A percentile compares a stretch with the other conserved stretches of the same genome.
These are phyloP conservation scores for Noctuana brunneofusca DNA, from an alignment of 2,888 invertebrate species.

Conservation along the genomic window DNA sequence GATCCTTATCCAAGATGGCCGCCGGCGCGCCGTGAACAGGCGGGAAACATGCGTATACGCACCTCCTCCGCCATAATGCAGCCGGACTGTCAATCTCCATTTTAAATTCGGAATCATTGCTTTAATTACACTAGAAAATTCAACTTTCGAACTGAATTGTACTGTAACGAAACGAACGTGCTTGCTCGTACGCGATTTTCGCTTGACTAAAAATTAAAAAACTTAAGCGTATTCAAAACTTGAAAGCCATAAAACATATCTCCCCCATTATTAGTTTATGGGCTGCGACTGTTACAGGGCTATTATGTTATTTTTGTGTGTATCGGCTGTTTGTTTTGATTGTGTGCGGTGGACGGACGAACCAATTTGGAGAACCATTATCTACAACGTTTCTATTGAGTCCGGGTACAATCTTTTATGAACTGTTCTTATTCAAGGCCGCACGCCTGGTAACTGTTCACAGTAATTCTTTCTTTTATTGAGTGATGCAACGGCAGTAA, in stretches of 20 bases:
- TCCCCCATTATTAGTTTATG: conserved; percentile 83
- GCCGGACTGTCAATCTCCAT: conserved; percentile 62
- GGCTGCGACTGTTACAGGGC: conserved; percentile 74
- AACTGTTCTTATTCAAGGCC: conserved; percentile 44
- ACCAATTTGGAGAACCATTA: conserved; percentile 70
- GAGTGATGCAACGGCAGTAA: conserved; percentile 12
- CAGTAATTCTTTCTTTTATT: conserved; percentile 32
- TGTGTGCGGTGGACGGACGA: conserved; percentile 72
- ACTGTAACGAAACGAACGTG: conserved; percentile 57
- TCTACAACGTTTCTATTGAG: conserved; percentile 58
- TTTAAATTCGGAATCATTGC: conserved; percentile 56
- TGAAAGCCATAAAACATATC: conserved; percentile 79
- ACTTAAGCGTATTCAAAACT: conserved; percentile 75
- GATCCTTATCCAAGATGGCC: conserved; percentile 80
- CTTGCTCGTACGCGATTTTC: conserved; percentile 64
- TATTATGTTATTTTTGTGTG: conserved; percentile 78
- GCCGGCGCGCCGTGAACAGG: conserved; percentile 66
- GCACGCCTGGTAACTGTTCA: conserved; percentile 16
- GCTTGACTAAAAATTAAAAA: conserved; percentile 76
- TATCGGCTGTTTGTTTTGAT: conserved; percentile 75
- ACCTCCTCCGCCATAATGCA: conserved; percentile 53
- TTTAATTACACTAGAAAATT: conserved; percentile 20
- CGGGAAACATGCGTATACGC: conserved; percentile 73
- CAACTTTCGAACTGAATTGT: conserved; percentile 31
- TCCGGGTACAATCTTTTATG: conserved; percentile 48